Evolutionary conservation across 2,113 vertebrate genomes (phyloP).

Genomic region (Trogon melanurus): DNA sequence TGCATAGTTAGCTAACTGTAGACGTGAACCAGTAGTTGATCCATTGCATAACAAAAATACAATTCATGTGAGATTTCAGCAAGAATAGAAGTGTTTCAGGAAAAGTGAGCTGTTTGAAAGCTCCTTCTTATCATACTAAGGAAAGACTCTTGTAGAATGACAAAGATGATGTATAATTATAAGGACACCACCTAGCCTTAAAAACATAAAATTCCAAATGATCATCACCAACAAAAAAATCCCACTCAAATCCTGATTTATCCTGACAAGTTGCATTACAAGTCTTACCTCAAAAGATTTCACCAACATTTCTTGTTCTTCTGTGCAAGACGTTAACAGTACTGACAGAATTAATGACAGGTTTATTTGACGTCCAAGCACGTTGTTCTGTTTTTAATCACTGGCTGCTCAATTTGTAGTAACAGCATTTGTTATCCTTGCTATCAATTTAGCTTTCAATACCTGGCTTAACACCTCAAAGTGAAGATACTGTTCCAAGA

Average conservation of each 20-base stretch:
- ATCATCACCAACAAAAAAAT: not conserved
- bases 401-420: not conserved
- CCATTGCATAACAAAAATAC: not conserved
- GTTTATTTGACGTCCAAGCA: not conserved
- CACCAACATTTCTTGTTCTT: conserved; percentile 34
- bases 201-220: not conserved
- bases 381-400: not conserved
- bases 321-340: not conserved
- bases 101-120: not conserved
- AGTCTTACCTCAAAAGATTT: conserved; percentile 55
- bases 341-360: conserved; percentile 3
- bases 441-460: not conserved
- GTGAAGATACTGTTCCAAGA: not conserved
- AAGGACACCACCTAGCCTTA: not conserved
- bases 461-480: not conserved
- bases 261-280: not conserved
- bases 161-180: not conserved
- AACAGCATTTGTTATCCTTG: not conserved
- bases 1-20: not conserved
- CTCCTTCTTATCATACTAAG: not conserved
- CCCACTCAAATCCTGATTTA: conserved; percentile 16
- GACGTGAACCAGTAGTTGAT: not conserved
- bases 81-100: not conserved
- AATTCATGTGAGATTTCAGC: not conserved
- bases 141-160: not conserved